Evolutionary conservation across 2,113 vertebrate species (phyloP), one percentile per base, ranked within the genome.

Genomic region (Nansenia antarctica): DNA sequence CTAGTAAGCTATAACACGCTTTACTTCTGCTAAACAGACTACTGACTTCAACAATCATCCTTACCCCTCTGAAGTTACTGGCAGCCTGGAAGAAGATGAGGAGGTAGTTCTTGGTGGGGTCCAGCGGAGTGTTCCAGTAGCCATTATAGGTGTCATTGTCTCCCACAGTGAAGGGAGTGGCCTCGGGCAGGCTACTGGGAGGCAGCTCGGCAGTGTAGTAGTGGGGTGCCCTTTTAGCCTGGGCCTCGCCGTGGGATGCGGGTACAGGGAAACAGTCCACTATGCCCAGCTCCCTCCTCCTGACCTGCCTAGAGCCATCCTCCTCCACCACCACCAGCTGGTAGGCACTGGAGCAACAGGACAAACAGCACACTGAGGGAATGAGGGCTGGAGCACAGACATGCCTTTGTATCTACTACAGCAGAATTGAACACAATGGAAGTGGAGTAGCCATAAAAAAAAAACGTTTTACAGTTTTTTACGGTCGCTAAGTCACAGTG

Each of bases 141-240:
- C 97, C 96, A 0, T 94, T 95, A 83, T 99, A 99, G 30, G 96
- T 99, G 88, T 95, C 94, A 82, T 99, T 99, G 91, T 99, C 97
- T 0, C 97, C 97, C 65, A 98, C 96, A 0, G 95, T 97, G 90
- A 99, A 98, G 45, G 96, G 95, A 5, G 91, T 96, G 88, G 95
- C 95, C 82, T 95, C 93, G 0, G 92, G 88, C 65, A 99, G 92
- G 74, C 95, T 96, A 91, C 92, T 95, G 77, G 97, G 95, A 0
- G 91, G 88, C 77, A 99, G 88, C 77, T 99, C 96, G 0, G 96
- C 97, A 1, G 95, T 95, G 0, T 95, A 96, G 87, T 99, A 99
- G 70, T 96, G 93, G 1, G 94, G 86, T 0, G 91, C 78, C n/a
- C 91, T 94, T 0, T 91, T 94, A 72, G 91, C 90, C 82, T 93